Conservation (phyloP, 2,797 vertebrate species). For the Myotis findleyi region DNA sequence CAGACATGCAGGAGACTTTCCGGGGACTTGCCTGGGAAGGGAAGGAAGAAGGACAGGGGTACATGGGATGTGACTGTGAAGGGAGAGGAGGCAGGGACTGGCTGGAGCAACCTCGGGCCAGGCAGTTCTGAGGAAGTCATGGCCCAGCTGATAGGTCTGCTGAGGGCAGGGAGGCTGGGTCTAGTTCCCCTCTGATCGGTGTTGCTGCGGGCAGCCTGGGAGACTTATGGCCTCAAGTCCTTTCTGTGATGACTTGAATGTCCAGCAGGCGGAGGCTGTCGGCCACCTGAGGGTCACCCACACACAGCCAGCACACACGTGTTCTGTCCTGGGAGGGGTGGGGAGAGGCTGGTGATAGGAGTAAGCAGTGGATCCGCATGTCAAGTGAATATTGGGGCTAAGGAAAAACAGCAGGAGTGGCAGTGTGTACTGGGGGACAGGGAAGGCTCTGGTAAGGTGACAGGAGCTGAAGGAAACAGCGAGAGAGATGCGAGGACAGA, state of each 20-base stretch:
- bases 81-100: not conserved
- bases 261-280: not conserved
- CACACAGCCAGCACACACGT: no score
- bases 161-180: not conserved
- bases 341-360: not conserved
- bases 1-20: fast-evolving
- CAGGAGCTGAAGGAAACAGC: not conserved
- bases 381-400: fast-evolving
- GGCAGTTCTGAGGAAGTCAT: not conserved
- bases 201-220: not conserved
- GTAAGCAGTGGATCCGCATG: not conserved
- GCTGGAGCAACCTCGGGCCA: not conserved
- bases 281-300: not conserved
- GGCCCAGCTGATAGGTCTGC: not conserved
- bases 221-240: not conserved
- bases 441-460: not conserved
- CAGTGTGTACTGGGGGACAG: not conserved
- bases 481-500: not conserved
- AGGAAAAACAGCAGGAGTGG: not conserved
- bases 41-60: not conserved
- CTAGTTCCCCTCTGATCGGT: not conserved
- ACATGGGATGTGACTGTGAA: not conserved
- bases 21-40: not conserved
- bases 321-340: not conserved
- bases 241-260: not conserved